These are phyloP conservation scores for Gymnogyps californianus DNA, from an alignment of 2,113 vertebrate genomes.

Conservation along the genomic window DNA sequence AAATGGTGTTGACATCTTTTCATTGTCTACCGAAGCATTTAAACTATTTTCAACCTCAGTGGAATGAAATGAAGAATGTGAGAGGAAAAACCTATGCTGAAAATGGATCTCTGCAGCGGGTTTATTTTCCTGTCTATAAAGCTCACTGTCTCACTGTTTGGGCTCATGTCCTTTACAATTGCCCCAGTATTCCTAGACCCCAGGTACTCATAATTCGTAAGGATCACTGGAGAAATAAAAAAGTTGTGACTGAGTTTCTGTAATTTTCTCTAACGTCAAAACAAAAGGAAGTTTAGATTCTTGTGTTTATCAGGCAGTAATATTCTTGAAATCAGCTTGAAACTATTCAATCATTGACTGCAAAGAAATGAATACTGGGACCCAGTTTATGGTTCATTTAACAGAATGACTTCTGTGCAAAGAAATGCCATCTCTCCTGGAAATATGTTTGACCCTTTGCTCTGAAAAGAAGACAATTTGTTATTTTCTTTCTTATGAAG, in stretches of 20 bases:
- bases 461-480: neutral
- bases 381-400: neutral
- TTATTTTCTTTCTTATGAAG: neutral
- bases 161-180: neutral
- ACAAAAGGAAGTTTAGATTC: neutral
- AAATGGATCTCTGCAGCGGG: neutral
- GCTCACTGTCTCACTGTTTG: neutral
- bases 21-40: rapidly evolving
- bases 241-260: neutral
- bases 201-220: neutral
- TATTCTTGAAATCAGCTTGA: neutral
- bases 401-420: neutral
- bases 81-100: neutral
- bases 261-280: neutral
- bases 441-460: neutral
- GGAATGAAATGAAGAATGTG: neutral
- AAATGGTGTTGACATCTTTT: neutral
- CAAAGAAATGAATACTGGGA: neutral
- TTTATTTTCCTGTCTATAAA: neutral
- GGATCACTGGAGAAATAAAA: neutral
- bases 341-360: neutral
- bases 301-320: neutral
- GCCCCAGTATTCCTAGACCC: neutral
- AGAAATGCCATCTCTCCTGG: neutral
- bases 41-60: neutral